Evolutionary conservation across 2,797 vertebrate species (phyloP), one percentile per base, ranked within the genome.

Genomic region (Limosa lapponica): DNA sequence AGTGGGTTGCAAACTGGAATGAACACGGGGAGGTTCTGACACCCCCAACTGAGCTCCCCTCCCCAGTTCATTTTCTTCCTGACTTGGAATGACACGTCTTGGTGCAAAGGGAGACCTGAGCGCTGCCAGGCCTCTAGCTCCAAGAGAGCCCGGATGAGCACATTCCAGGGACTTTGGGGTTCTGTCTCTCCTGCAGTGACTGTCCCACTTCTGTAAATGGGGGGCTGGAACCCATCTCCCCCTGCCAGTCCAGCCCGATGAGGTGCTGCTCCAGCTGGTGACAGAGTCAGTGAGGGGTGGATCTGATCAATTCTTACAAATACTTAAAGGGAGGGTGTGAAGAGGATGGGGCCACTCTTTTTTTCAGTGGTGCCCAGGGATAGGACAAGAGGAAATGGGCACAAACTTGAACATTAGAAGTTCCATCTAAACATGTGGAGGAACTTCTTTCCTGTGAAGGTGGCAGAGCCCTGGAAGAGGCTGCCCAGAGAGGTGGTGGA

Each of bases 71-170:
- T 15, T 28, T 51, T 55, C 64, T n/a, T 18, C 34, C 13, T 23
- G 32, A 3, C 3, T 2, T 11, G 9, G 8, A 25, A 14, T 7
- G 18, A 19, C 16, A 14, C 1, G 0, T n/a, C 25, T 17, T 28
- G 36, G 17, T 11, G 39, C 36, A 55, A 19, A 58, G 41, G 13
- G 39, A 37, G 34, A 19, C 17, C 16, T 16, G 49, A 74, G 66
- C 0, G 19, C 13, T 16, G 18, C 46, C 25, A 48, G 49, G 39
- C 19, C 52, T 67, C 16, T 16, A 10, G 30, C 37, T 81, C 43
- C 49, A 36, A 59, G n/a, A 36, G 43, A 23, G 32, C 24, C 24
- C 11, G 24, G n/a, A 7, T 11, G 43, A 58, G 58, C 15, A 18
- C 4, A 1, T 48, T 25, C 19, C 1, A 0, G 25, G 28, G 18